phyloP scores from a whole-genome alignment of 2,888 invertebrate genomes.

The Melinopterus prodromus region DNA sequence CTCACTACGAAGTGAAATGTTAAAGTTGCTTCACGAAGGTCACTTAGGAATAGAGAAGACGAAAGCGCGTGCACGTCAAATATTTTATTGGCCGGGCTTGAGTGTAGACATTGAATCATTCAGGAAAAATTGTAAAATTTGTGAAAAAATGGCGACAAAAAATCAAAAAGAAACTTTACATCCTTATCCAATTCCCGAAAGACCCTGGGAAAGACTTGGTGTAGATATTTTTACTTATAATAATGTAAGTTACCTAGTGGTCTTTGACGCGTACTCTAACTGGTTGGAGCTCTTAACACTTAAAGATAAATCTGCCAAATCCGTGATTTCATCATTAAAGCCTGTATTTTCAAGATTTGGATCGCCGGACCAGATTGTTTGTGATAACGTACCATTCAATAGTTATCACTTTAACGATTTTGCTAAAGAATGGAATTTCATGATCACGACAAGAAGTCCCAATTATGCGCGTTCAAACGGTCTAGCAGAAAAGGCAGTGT shows the following conservation, averaged over 20 bases:
- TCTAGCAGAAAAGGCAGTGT: conserved; percentile 42
- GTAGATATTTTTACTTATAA: conserved; percentile 28
- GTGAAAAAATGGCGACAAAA: conserved; percentile 23
- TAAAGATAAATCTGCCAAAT: conserved; percentile 14
- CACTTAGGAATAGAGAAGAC: conserved; percentile 44
- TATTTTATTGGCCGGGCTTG: conserved; percentile 45
- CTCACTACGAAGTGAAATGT: conserved; percentile 36
- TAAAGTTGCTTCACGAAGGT: conserved; percentile 42
- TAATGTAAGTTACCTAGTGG: conserved; percentile 19
- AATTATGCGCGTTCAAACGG: conserved; percentile 44
- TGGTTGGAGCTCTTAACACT: conserved; percentile 25
- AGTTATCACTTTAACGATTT: conserved; percentile 30
- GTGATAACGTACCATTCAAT: conserved; percentile 43
- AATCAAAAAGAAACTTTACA: conserved; percentile 20
- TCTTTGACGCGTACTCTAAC: conserved; percentile 26
- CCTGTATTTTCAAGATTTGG: conserved; percentile 42
- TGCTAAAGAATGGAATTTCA: conserved; percentile 42
- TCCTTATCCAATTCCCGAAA: conserved; percentile 26
- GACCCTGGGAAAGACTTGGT: conserved; percentile 24
- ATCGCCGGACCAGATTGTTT: conserved; percentile 40
- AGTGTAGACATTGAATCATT: conserved; percentile 39
- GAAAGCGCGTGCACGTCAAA: conserved; percentile 41
- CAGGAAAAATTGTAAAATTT: conserved; percentile 24
- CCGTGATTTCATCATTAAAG: conserved; percentile 39
- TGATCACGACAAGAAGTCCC: conserved; percentile 41